Evolutionary conservation across 2,888 invertebrate genomes (phyloP).

Genomic region (Pemphredon lugubris): DNA sequence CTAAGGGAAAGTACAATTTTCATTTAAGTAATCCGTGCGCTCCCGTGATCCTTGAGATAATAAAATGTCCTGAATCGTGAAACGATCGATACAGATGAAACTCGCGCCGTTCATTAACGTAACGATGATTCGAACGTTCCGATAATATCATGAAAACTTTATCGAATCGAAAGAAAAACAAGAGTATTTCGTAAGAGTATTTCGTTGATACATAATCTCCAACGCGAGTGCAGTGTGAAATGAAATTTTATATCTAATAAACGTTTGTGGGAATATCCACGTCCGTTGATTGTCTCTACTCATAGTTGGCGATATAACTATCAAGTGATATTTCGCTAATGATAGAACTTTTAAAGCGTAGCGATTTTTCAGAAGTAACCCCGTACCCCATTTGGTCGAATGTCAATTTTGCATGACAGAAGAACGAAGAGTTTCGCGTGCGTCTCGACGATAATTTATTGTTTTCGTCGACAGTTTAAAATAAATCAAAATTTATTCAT

Average conservation of each 20-base stretch:
- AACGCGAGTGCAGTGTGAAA: slow-evolving; percentile 14
- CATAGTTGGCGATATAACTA: slow-evolving; percentile 35
- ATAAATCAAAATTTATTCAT: too few relatives aligned
- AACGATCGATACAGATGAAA: neutral
- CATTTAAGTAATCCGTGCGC: too few relatives aligned
- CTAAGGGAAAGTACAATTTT: too few relatives aligned
- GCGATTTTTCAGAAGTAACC: neutral
- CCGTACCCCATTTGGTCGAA: slow-evolving; percentile 6
- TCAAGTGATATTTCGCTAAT: slow-evolving; percentile 9
- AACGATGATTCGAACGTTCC: too few relatives aligned
- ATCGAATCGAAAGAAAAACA: neutral
- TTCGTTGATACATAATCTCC: neutral
- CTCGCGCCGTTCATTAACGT: neutral
- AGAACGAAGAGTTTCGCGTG: neutral
- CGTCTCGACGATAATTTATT: slow-evolving; percentile 9
- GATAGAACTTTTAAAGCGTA: neutral
- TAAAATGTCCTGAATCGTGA: too few relatives aligned
- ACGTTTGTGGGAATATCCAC: slow-evolving; percentile 17
- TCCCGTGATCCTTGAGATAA: too few relatives aligned
- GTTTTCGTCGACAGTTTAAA: too few relatives aligned
- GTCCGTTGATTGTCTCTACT: slow-evolving; percentile 62
- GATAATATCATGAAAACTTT: neutral
- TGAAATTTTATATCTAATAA: slow-evolving; percentile 18
- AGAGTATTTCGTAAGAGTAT: neutral
- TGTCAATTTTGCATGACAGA: slow-evolving; percentile 1